A percentile compares a stretch with the other conserved stretches of the same genome.
These are phyloP conservation scores for Cheirogaleus medius DNA, from an alignment of 2,113 vertebrate species.

Conservation along the genomic window DNA sequence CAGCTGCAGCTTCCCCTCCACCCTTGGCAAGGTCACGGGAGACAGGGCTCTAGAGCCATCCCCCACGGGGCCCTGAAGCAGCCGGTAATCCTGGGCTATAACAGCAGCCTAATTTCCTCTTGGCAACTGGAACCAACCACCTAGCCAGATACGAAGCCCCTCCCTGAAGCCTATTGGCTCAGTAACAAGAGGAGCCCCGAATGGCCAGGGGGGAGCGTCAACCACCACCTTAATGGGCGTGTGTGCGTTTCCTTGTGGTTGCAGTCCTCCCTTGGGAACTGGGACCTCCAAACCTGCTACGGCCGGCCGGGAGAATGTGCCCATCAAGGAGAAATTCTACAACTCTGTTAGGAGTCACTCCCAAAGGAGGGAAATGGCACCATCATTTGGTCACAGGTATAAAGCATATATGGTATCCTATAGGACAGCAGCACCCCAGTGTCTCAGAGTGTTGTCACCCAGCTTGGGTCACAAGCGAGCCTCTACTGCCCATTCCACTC, in stretches of 20 bases:
- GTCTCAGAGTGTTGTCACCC: background rate
- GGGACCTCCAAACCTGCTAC: background rate
- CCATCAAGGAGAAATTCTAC: background rate
- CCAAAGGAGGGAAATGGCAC: background rate
- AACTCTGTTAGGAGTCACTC: background rate
- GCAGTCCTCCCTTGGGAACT: background rate
- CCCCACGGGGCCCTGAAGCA: background rate
- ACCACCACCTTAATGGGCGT: background rate
- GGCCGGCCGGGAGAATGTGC: background rate
- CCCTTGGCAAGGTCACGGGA: background rate
- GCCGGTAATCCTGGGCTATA: background rate
- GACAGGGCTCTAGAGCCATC: background rate
- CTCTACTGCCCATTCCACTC: background rate
- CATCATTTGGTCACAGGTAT: background rate
- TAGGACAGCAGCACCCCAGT: background rate
- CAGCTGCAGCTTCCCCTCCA: background rate
- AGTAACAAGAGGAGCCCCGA: background rate
- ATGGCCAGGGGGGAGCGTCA: too few species aligned
- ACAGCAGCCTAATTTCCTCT: background rate
- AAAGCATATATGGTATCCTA: background rate
- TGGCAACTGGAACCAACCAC: background rate
- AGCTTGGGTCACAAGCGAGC: background rate
- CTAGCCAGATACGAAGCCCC: background rate
- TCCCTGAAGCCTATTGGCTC: background rate
- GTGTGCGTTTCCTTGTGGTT: background rate